phyloP scores from a whole-genome alignment of 2,113 vertebrate genomes.

The Strix aluco region DNA sequence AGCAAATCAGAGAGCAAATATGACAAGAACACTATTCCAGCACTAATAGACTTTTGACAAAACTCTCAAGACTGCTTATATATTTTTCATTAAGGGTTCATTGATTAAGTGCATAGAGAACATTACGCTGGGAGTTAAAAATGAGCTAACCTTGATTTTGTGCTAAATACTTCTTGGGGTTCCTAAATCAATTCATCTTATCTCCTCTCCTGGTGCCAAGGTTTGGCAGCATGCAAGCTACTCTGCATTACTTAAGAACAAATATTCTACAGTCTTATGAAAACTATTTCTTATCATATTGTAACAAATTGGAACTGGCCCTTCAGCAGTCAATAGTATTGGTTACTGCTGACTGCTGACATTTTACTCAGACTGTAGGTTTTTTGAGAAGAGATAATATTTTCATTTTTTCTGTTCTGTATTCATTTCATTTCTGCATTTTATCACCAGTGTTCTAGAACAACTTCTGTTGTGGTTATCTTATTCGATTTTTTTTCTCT shows the following conservation, averaged over 20 bases:
- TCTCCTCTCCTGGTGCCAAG: not conserved
- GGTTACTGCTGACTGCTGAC: not conserved
- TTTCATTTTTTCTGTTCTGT: not conserved
- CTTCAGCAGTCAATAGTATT: not conserved
- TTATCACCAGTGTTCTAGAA: not conserved
- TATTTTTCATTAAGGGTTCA: not conserved
- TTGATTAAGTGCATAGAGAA: not conserved
- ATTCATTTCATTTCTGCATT: not conserved
- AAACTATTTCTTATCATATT: not conserved
- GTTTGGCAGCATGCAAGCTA: not conserved
- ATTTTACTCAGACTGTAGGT: not conserved
- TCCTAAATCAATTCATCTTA: not conserved
- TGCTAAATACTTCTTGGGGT: not conserved
- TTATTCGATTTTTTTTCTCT: not conserved
- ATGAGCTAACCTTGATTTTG: not conserved
- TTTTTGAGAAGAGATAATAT: not conserved
- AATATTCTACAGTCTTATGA: not conserved
- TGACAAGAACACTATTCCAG: not conserved
- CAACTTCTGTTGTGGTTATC: slow-evolving; percentile 39
- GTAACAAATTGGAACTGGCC: not conserved
- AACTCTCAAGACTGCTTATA: not conserved
- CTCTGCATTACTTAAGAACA: not conserved
- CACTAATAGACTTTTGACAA: not conserved
- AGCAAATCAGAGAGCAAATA: not conserved
- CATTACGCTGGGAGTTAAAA: not conserved